Percentiles rank a stretch among this genome's conserved stretches.
Evolutionary conservation across 1,140 invertebrate genomes (phyloP).

Genomic region (Pissodes strobi): DNA sequence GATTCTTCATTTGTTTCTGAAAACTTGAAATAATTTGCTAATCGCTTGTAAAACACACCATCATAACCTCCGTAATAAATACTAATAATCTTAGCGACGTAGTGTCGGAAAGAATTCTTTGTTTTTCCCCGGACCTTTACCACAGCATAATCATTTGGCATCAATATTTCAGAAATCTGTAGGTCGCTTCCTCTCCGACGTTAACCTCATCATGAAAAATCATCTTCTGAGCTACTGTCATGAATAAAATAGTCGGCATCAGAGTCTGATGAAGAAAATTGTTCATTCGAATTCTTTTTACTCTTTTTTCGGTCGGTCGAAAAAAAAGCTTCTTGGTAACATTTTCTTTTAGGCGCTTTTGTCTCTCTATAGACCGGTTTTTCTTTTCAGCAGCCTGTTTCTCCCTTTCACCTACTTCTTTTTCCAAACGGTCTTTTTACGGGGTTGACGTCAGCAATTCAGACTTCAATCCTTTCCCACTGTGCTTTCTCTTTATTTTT

Average conservation of each 20-base stretch:
- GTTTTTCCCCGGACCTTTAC: neutral
- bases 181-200: neutral
- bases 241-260: too few species aligned
- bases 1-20: too few species aligned
- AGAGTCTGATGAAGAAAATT: neutral
- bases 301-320: neutral
- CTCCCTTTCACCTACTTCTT: too few species aligned
- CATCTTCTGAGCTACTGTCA: too few species aligned
- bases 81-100: neutral
- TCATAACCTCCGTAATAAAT: neutral
- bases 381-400: too few species aligned
- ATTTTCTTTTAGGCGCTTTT: neutral
- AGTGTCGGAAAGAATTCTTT: neutral
- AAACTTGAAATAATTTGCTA: neutral
- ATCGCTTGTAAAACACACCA: neutral
- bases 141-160: conserved; percentile 1
- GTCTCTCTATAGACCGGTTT: too few species aligned
- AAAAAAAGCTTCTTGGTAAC: neutral
- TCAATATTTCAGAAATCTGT: neutral
- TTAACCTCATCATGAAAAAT: neutral
- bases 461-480: neutral
- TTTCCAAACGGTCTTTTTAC: too few species aligned
- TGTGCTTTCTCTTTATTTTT: neutral
- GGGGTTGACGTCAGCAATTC: neutral
- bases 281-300: neutral